Evolutionary conservation across 2,888 invertebrate genomes (phyloP), one percentile per base, ranked within the genome.

Genomic region (Agriopis aurantiaria): DNA sequence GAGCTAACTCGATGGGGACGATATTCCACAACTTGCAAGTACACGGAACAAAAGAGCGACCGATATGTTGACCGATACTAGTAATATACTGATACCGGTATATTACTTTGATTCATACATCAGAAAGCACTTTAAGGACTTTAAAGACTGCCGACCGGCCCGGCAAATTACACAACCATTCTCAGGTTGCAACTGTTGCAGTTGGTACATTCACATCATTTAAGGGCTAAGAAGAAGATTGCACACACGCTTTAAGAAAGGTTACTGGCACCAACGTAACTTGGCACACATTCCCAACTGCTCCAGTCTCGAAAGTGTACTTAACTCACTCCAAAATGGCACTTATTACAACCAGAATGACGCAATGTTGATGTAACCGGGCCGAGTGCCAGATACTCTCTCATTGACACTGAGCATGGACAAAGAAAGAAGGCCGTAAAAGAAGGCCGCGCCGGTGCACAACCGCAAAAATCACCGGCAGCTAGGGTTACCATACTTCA

Each of bases 371-470:
- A 59, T 41, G 70, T 67, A 71, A 71, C 66, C 62, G 55, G 53
- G 66, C 59, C 70, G 66, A 67, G 70, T 56, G 49, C 58, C 53
- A 65, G 53, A 62, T 70, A 62, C 53, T 17, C 57, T 58, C 70
- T 59, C 70, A 59, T 53, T 71, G 70, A 67, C 70, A 66, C 58
- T 71, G 70, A 66, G 14, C 61, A 57, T 65, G 61, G 57, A 65
- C 65, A 69, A 65, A 65, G 65, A 56, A 56, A 52, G 43, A 59
- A 69, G 53, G 68, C 59, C 23, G 64, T 12, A 43, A 55, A 68
- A 64, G 57, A 68, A 68, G 68, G 68, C 64, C 63, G 52, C 23
- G 52, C n/a, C n/a, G 62, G 46, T 53, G 40, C 40, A 60, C 60
- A 46, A 49, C 52, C 40, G 14, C 59, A 46, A 45, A 65, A 65